Evolutionary conservation across 2,113 vertebrate genomes (phyloP), one percentile per base, ranked within the genome.

Genomic region (Naja naja): DNA sequence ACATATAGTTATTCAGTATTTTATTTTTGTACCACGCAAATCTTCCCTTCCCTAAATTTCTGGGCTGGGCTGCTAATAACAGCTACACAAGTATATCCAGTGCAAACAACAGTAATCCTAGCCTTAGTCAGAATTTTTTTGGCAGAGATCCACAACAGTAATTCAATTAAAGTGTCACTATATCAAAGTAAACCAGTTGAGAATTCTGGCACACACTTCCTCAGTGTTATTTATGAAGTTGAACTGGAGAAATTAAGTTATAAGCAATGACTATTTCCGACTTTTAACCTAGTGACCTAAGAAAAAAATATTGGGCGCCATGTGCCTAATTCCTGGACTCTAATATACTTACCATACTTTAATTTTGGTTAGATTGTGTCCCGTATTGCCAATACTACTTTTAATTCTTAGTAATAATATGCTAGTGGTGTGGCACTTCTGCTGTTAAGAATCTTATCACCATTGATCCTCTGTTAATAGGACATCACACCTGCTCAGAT

Each of bases 391-490:
- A 93, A 86, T 47, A 30, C 4, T 49, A 93, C 60, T 52, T 60
- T 56, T 60, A 30, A 86, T 90, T 90, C n/a, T 64, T 93, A 30
- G 45, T 53, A 27, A n/a, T 90, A 90, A 60, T 55, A 39, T 49
- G 10, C 69, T 86, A 74, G 45, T 81, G 43, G 43, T 60, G 88
- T 90, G 89, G 89, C 88, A 60, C 88, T 86, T 93, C 88, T 86
- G 54, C 39, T 89, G 49, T 49, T 92, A 30, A 89, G 14, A 74
- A 88, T 45, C 34, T 92, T 89, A 92, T 88, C 87, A 81, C 58
- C 58, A 89, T 81, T 92, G 91, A 88, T 88, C 49, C 30, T 88
- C 91, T 54, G 49, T 92, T 92, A 92, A 92, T 88, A 49, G 91
- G 58, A 34, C 58, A 74, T 81, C 60, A 89, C 87, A 92, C 87